These are phyloP conservation scores for Hypocryptadius cinnamomeus DNA, from an alignment of 2,113 vertebrate genomes.

Conservation along the genomic window DNA sequence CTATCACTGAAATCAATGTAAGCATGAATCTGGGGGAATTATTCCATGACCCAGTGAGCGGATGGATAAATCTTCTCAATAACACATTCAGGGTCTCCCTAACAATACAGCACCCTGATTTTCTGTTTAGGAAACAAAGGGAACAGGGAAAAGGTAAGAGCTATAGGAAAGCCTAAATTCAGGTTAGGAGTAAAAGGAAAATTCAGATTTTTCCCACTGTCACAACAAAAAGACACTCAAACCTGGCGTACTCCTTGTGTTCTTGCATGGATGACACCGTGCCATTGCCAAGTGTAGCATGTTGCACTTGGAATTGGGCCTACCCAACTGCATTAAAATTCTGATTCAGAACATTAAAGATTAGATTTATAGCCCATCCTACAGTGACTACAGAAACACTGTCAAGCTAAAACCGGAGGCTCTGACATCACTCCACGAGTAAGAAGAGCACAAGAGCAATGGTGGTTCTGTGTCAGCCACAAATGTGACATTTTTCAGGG, in stretches of 20 bases:
- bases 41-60: background rate
- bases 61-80: background rate
- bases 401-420: background rate
- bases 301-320: background rate
- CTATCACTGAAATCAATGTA: background rate
- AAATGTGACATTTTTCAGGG: background rate
- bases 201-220: background rate
- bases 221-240: background rate
- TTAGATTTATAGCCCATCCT: background rate
- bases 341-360: background rate
- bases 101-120: background rate
- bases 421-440: background rate
- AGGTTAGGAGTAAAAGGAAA: background rate
- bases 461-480: background rate
- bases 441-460: background rate
- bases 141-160: background rate
- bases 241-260: background rate
- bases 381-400: background rate
- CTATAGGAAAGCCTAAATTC: background rate
- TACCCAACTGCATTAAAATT: background rate
- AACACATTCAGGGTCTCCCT: background rate
- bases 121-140: background rate
- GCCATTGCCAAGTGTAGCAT: background rate
- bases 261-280: background rate
- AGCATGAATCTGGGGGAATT: background rate